These are phyloP conservation scores for Coptodon rendalli DNA, from an alignment of 2,113 vertebrate genomes.

Conservation along the genomic window DNA sequence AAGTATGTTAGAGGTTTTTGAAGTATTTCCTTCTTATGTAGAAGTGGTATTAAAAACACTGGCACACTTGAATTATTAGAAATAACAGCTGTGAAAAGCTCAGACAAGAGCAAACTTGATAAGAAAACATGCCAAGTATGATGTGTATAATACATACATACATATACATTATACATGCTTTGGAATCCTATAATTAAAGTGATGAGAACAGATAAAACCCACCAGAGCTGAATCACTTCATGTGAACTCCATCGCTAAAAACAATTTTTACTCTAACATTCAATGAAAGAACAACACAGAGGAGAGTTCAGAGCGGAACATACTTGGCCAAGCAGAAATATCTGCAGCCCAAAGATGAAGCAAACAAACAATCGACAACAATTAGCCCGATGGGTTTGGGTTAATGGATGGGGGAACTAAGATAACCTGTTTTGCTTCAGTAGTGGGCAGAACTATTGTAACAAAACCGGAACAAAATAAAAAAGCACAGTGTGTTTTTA, in stretches of 20 bases:
- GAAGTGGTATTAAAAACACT: neutral
- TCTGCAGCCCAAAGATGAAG: neutral
- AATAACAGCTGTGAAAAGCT: neutral
- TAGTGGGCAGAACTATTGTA: neutral
- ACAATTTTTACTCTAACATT: neutral
- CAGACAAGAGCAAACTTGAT: neutral
- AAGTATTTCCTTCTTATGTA: neutral
- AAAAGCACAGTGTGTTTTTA: neutral
- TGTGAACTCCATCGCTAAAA: neutral
- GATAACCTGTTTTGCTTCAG: neutral
- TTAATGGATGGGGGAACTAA: neutral
- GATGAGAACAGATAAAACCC: neutral
- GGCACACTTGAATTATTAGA: neutral
- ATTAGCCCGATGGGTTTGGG: neutral
- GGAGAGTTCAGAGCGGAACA: neutral
- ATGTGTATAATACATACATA: neutral
- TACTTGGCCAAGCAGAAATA: neutral
- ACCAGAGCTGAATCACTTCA: neutral
- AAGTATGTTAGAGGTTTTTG: neutral
- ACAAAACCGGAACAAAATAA: fast-evolving
- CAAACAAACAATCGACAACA: neutral
- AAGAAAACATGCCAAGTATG: neutral
- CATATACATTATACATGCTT: neutral
- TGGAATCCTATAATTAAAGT: neutral
- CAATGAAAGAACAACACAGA: neutral